A percentile compares a stretch with the other conserved stretches of the same genome.
These are phyloP conservation scores for Eriocheir sinensis DNA, from an alignment of 1,140 invertebrate species.

Conservation along the genomic window DNA sequence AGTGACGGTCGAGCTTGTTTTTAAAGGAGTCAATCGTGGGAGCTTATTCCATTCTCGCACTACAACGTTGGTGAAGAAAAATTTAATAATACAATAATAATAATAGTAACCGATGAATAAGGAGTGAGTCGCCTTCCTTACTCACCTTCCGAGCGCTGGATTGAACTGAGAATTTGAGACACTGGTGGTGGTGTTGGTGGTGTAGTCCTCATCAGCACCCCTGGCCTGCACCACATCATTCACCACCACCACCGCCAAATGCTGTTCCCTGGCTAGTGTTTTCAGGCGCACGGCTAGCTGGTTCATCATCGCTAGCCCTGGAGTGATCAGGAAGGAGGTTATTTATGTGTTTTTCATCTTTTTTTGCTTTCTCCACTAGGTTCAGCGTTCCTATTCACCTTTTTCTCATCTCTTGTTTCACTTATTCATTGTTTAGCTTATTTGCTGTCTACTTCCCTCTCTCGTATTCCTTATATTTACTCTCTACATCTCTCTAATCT, in stretches of 20 bases:
- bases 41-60: too few species aligned
- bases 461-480: not conserved
- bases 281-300: conserved; percentile 33
- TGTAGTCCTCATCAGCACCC: not conserved
- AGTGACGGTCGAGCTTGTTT: too few species aligned
- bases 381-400: too few species aligned
- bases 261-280: conserved; percentile 45
- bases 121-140: too few species aligned
- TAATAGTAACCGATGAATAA: too few species aligned
- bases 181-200: not conserved
- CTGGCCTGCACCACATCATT: conserved; percentile 40
- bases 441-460: not conserved
- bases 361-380: too few species aligned
- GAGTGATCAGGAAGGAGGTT: not conserved
- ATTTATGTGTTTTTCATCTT: too few species aligned
- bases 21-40: too few species aligned
- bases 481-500: not conserved
- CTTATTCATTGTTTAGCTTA: too few species aligned
- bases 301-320: conserved; percentile 49
- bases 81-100: too few species aligned
- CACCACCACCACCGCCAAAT: conserved; percentile 51
- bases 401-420: too few species aligned
- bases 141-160: conserved; percentile 59
- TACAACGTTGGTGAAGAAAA: too few species aligned
- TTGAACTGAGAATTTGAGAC: not conserved